These are phyloP conservation scores for Ips nitidus DNA, from an alignment of 1,140 invertebrate genomes.

Conservation along the genomic window DNA sequence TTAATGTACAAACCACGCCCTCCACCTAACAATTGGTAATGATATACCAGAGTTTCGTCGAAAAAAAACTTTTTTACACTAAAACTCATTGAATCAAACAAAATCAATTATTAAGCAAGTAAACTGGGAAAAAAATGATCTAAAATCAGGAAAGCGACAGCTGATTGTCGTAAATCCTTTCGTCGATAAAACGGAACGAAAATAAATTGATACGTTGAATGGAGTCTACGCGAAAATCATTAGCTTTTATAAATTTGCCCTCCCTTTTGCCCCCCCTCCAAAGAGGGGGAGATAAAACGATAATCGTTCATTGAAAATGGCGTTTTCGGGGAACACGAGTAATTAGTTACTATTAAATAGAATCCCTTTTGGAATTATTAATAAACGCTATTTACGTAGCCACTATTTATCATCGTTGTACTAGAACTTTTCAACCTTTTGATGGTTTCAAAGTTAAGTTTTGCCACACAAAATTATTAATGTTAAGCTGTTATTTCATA, in stretches of 20 bases:
- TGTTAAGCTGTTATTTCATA: no score
- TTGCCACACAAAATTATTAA: no score
- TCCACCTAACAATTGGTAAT: no score
- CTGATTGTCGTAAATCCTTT: slow-evolving; percentile 18
- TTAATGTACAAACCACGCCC: no score
- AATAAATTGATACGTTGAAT: slow-evolving; percentile 26
- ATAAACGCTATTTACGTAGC: slow-evolving; percentile 12
- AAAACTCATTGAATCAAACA: no score
- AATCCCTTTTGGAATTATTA: slow-evolving; percentile 9
- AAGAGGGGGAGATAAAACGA: slow-evolving; percentile 7
- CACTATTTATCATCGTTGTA: background rate
- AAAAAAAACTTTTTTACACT: no score
- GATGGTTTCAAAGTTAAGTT: no score
- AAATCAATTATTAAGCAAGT: no score
- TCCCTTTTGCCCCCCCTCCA: no score
- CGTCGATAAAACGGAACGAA: slow-evolving; percentile 12
- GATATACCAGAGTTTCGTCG: no score
- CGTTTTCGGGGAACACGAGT: slow-evolving; percentile 16
- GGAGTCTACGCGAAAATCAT: slow-evolving; percentile 21
- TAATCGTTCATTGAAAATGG: slow-evolving; percentile 25
- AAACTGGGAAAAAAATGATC: background rate
- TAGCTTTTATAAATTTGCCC: slow-evolving; percentile 19
- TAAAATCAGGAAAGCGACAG: slow-evolving; percentile 15
- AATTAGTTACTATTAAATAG: slow-evolving; percentile 22
- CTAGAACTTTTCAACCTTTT: no score